phyloP scores from a whole-genome alignment of 2,888 invertebrate species.

The Cheilosia impressa region DNA sequence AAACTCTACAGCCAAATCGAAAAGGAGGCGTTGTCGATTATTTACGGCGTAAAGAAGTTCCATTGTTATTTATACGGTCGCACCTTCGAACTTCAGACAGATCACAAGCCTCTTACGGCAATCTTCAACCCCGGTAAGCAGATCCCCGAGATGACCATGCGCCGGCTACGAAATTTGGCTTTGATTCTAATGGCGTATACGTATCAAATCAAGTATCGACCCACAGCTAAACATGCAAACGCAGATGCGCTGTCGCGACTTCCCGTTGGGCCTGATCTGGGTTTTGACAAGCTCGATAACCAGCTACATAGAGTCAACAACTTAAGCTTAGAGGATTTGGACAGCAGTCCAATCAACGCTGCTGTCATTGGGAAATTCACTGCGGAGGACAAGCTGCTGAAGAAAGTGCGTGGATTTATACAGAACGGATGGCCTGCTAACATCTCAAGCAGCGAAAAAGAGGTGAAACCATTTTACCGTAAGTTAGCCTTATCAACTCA shows the following conservation, averaged over 20 bases:
- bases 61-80: constrained; percentile 60
- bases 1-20: constrained; percentile 52
- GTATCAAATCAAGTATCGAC: constrained; percentile 18
- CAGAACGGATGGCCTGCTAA: constrained; percentile 31
- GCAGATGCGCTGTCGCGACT: constrained; percentile 48
- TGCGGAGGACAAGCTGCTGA: constrained; percentile 16
- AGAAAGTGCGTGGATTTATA: constrained; percentile 17
- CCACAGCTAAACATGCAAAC: constrained; percentile 26
- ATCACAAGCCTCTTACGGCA: constrained; percentile 60
- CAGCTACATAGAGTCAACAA: neutral
- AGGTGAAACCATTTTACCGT: constrained; percentile 34
- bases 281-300: constrained; percentile 10
- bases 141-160: constrained; percentile 60
- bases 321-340: neutral
- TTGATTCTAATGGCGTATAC: constrained; percentile 28
- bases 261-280: constrained; percentile 38
- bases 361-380: constrained; percentile 16
- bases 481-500: constrained; percentile 17
- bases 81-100: constrained; percentile 34
- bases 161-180: constrained; percentile 23
- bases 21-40: no score
- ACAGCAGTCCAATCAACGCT: constrained; percentile 8
- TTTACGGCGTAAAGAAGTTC: constrained; percentile 58
- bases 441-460: neutral
- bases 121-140: constrained; percentile 62